A percentile compares a stretch with the other conserved stretches of the same genome.
Evolutionary conservation across 2,113 vertebrate genomes (phyloP).

Genomic region (Trematomus loennbergii): DNA sequence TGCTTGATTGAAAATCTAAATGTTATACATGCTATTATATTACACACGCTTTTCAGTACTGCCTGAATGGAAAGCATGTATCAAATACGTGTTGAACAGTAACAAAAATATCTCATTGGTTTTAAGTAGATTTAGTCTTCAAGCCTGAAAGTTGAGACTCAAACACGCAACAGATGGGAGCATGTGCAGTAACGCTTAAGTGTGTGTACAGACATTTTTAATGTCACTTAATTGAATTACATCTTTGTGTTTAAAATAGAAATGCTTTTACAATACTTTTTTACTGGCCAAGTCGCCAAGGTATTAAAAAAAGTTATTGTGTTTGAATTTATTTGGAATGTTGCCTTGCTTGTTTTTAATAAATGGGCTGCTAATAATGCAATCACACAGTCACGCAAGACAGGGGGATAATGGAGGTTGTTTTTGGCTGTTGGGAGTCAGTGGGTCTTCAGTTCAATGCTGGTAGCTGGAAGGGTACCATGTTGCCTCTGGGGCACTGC

Average conservation of each 20-base stretch:
- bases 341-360: neutral
- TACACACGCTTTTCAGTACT: neutral
- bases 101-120: neutral
- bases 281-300: neutral
- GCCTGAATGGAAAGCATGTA: neutral
- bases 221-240: no score
- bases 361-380: neutral
- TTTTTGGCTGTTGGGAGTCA: neutral
- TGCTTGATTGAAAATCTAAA: neutral
- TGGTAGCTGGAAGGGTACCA: no score
- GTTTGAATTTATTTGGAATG: neutral
- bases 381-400: slow-evolving; percentile 10
- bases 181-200: neutral
- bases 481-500: no score
- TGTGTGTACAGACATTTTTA: neutral
- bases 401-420: slow-evolving; percentile 17
- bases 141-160: neutral
- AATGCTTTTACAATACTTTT: neutral
- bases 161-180: neutral
- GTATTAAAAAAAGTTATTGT: neutral
- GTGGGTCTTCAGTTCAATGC: no score
- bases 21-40: neutral
- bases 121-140: neutral
- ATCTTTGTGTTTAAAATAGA: neutral
- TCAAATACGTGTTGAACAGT: neutral